phyloP scores from a whole-genome alignment of 2,113 vertebrate genomes.

The Epinephelus fuscoguttatus region DNA sequence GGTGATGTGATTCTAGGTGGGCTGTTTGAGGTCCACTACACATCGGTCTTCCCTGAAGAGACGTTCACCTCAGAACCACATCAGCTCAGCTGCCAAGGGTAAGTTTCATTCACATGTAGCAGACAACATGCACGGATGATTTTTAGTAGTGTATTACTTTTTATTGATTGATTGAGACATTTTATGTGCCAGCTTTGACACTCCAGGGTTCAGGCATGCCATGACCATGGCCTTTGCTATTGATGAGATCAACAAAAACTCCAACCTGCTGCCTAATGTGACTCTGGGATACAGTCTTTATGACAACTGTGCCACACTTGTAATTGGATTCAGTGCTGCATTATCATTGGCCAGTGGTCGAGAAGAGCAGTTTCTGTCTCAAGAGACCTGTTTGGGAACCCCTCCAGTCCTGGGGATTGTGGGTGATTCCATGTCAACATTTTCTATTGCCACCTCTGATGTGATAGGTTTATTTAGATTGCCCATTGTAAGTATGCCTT shows the following conservation, averaged over 20 bases:
- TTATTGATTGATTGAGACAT: background rate
- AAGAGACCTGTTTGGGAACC: conserved; percentile 57
- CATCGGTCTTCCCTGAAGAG: conserved; percentile 55
- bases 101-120: conserved; percentile 18
- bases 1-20: conserved; percentile 72
- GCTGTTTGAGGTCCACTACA: conserved; percentile 69
- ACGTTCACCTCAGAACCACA: conserved; percentile 65
- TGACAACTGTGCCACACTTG: conserved; percentile 78
- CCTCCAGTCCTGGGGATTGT: conserved; percentile 78
- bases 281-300: conserved; percentile 79
- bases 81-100: conserved; percentile 64
- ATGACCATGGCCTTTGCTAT: conserved; percentile 43
- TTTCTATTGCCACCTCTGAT: conserved; percentile 76
- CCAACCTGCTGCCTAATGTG: conserved; percentile 71
- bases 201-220: conserved; percentile 72
- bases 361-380: conserved; percentile 48
- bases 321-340: conserved; percentile 75
- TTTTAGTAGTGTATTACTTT: no score
- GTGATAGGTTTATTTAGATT: conserved; percentile 74
- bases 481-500: conserved; percentile 68
- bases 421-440: conserved; percentile 75
- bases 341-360: conserved; percentile 64
- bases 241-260: conserved; percentile 70
- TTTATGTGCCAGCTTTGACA: conserved; percentile 66
- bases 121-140: no score